phyloP scores from a whole-genome alignment of 1,140 invertebrate species.

The Brachionus paranguensis region DNA sequence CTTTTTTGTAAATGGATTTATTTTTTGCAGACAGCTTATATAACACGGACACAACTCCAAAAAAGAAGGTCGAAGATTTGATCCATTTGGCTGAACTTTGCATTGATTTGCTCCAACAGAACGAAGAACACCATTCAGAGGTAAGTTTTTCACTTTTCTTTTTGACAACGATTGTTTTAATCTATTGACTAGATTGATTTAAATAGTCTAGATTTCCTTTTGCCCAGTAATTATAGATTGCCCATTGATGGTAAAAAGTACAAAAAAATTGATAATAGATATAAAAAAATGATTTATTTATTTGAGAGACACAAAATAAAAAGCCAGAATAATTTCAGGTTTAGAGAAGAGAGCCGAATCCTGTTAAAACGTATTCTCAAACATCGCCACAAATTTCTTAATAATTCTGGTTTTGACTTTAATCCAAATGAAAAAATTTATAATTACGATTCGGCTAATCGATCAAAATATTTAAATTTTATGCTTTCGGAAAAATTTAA shows the following conservation, averaged over 20 bases:
- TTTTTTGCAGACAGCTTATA: conserved; percentile 44
- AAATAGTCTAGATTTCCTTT: neutral
- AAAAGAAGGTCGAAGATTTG: conserved; percentile 81
- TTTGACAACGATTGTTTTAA: neutral
- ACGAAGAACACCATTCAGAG: conserved; percentile 99
- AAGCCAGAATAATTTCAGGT: neutral
- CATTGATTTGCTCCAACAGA: conserved; percentile 95
- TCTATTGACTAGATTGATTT: neutral
- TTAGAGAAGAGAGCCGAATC: neutral
- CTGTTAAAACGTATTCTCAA: neutral
- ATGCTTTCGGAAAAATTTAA: neutral
- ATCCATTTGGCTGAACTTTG: conserved; percentile 94
- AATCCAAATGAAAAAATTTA: neutral
- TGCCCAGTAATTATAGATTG: neutral
- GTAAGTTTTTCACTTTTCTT: conserved; percentile 50
- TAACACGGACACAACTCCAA: conserved; percentile 47
- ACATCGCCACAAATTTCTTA: neutral
- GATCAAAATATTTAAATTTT: neutral
- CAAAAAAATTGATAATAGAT: neutral
- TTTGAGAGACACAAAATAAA: neutral
- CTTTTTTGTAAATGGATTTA: neutral
- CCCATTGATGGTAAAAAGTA: neutral
- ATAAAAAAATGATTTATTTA: conserved; percentile 5
- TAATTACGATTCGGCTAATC: neutral
- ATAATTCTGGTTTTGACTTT: neutral